These are phyloP conservation scores for Sphaerodactylus townsendi DNA, from an alignment of 2,113 vertebrate genomes.

Conservation along the genomic window DNA sequence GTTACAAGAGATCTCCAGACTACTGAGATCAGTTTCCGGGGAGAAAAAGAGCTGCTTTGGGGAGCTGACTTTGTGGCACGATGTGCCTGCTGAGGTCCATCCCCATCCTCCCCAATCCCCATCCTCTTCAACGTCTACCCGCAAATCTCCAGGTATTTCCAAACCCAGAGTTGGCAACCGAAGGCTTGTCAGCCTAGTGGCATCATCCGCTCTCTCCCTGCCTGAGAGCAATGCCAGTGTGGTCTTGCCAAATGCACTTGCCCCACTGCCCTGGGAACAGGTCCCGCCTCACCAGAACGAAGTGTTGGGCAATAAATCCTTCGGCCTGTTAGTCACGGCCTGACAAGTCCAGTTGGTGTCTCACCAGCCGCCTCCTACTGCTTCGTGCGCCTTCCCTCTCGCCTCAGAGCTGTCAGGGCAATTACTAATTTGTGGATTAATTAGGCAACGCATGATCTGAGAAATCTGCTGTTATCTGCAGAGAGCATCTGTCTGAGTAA, in stretches of 20 bases:
- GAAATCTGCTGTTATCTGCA: background rate
- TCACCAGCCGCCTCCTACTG: background rate
- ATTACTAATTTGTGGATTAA: constrained; percentile 1
- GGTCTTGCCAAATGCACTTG: too few relatives aligned
- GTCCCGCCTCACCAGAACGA: background rate
- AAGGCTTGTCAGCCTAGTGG: too few relatives aligned
- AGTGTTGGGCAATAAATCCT: background rate
- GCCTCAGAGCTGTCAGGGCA: background rate
- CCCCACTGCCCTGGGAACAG: too few relatives aligned
- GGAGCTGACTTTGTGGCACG: too few relatives aligned
- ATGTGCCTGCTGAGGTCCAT: too few relatives aligned
- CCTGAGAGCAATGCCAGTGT: background rate
- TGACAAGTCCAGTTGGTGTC: background rate
- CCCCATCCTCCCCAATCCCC: too few relatives aligned
- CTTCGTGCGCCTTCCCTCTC: background rate
- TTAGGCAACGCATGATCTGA: background rate
- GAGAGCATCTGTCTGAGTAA: background rate
- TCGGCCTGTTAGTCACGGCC: background rate
- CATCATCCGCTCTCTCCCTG: background rate
- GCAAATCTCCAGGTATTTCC: too few relatives aligned
- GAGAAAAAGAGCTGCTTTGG: too few relatives aligned
- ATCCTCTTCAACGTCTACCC: too few relatives aligned
- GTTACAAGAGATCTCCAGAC: too few relatives aligned
- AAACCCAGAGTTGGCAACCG: too few relatives aligned
- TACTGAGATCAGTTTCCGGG: too few relatives aligned